phyloP scores from a whole-genome alignment of 2,888 invertebrate genomes.

The Eristalis arbustorum region DNA sequence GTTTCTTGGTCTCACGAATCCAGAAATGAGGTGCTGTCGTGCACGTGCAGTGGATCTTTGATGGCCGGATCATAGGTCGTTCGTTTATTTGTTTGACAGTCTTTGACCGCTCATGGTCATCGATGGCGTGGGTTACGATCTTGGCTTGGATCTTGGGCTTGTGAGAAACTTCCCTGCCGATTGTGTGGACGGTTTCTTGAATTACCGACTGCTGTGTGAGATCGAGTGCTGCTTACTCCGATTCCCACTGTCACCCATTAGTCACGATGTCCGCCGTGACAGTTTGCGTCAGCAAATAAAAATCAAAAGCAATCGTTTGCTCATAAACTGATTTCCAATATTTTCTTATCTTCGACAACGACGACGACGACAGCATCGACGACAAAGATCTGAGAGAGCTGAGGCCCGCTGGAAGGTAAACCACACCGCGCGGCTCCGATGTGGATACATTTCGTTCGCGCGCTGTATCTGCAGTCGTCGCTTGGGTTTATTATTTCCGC shows the following conservation, averaged over 20 bases:
- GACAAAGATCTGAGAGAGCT: conserved; percentile 53
- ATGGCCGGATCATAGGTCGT: neutral
- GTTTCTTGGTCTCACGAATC: neutral
- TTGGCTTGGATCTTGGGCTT: too few species aligned
- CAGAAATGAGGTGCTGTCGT: neutral
- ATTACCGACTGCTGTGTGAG: too few species aligned
- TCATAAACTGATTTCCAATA: conserved; percentile 35
- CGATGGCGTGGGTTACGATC: neutral
- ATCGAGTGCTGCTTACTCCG: too few species aligned
- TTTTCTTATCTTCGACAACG: conserved; percentile 38
- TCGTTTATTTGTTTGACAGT: neutral
- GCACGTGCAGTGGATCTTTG: neutral
- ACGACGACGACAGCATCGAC: conserved; percentile 47
- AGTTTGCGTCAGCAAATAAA: neutral
- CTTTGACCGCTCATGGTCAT: neutral
- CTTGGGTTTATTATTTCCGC: conserved; percentile 64
- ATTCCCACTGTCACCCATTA: neutral
- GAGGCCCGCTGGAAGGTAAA: conserved; percentile 48
- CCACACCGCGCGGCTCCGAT: neutral
- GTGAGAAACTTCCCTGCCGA: too few species aligned
- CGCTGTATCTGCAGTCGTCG: conserved; percentile 36
- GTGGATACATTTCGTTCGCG: neutral
- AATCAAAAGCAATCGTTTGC: neutral
- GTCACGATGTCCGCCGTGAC: neutral
- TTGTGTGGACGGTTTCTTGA: too few species aligned